Base-by-base conservation (phyloP, 2,888 invertebrate species). In the Eupithecia subfuscata region DNA sequence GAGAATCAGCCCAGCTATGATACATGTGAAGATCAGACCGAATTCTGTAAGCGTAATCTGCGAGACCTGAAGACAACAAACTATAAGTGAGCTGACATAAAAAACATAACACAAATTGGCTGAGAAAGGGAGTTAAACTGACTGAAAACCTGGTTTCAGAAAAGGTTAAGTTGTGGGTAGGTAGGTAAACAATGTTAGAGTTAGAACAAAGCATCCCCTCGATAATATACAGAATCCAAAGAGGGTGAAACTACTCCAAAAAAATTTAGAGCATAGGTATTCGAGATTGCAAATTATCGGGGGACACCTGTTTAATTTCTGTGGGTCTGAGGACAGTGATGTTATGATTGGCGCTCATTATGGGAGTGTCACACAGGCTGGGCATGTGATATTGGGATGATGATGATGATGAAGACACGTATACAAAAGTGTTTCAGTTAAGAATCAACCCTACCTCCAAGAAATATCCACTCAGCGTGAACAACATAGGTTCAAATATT, bases 401-500 rank as follows among this genome's bases (percentile, higher is more conserved):
- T 48, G n/a, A 18, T 48, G 18, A 48, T n/a, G n/a, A n/a, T 8
- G 18, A 45, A 18, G 16, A 45, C 7, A 16, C 6, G 45, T 45
- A 18, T 45, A 45, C 16, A 45, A 14, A 16, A 45, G 6, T n/a
- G n/a, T n/a, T 8, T 48, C 48, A 48, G 48, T 6, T 48, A 48
- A 8, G 7, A 48, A 48, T 48, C n/a, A 48, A 22, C 11, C 3
- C 84, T 87, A 94, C 94, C 84, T 94, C 91, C 70, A 94, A 85
- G 82, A 88, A 93, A 82, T 93, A 94, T 73, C 94, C 94, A 80
- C 93, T 94, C 5, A 94, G 87, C 7, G 93, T 92, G 79, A 95
- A 95, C 0, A 95, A 90, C 92, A 94, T 92, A 2, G 94, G 93
- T 78, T 94, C 94, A 63, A 92, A 90, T 78, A 95, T 88, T 75